Evolutionary conservation across 2,888 invertebrate species (phyloP).

Genomic region (Drepanosiphum platanoidis): DNA sequence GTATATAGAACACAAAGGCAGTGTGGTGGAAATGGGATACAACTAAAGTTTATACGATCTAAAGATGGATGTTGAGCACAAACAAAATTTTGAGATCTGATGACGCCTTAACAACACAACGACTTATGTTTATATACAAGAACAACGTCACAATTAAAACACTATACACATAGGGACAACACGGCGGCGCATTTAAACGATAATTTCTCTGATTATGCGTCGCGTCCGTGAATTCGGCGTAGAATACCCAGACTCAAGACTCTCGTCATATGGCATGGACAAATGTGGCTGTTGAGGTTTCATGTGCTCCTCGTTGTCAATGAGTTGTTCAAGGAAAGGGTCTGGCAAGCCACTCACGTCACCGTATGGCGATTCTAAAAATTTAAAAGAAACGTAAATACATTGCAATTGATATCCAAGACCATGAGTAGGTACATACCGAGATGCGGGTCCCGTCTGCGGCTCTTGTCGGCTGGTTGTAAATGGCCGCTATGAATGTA

Average conservation of each 20-base stretch:
- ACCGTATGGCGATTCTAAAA: constrained; percentile 89
- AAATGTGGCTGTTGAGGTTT: constrained; percentile 85
- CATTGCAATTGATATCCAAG: too few relatives aligned
- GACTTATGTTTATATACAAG: constrained; percentile 51
- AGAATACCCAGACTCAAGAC: constrained; percentile 91
- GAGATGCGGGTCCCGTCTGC: constrained; percentile 82
- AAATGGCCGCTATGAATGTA: constrained; percentile 71
- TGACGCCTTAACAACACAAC: constrained; percentile 57
- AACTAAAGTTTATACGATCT: constrained; percentile 47
- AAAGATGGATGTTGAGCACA: constrained; percentile 57
- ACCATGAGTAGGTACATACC: constrained; percentile 74
- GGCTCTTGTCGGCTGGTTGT: constrained; percentile 63
- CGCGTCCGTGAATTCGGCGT: constrained; percentile 93
- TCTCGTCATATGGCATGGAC: constrained; percentile 91
- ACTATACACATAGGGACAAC: constrained; percentile 53
- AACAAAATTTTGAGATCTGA: constrained; percentile 62
- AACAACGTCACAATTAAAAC: constrained; percentile 50
- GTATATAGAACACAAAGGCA: constrained; percentile 48
- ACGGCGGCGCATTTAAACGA: constrained; percentile 72
- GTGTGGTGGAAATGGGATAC: constrained; percentile 36
- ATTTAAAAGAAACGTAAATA: too few relatives aligned
- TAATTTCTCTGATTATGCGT: constrained; percentile 93
- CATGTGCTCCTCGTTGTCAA: constrained; percentile 76
- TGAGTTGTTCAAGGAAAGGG: constrained; percentile 80
- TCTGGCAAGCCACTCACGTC: constrained; percentile 93